Evolutionary conservation across 1,140 invertebrate genomes (phyloP).

Genomic region (Drosophila jambulina): DNA sequence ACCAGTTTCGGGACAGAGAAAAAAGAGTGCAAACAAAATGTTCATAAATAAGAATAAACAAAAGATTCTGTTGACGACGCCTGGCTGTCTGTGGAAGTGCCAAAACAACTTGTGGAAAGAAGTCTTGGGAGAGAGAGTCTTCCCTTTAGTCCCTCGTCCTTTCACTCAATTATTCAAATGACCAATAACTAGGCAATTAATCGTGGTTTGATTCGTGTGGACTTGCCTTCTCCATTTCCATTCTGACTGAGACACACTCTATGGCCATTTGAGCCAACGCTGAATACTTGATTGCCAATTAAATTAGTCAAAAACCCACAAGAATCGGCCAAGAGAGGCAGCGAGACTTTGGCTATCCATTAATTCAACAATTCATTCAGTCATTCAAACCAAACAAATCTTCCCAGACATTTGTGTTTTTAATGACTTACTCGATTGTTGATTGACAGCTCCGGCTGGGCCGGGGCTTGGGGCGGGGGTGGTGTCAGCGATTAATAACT

Average conservation of each 20-base stretch:
- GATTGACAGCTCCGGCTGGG: constrained; percentile 41
- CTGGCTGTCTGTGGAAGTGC: constrained; percentile 58
- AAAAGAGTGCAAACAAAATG: constrained; percentile 13
- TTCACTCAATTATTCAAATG: constrained; percentile 65
- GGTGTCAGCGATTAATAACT: constrained; percentile 39
- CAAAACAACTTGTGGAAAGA: constrained; percentile 8
- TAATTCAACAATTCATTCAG: constrained; percentile 69
- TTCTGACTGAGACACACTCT: constrained; percentile 48
- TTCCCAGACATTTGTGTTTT: constrained; percentile 37
- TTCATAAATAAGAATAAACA: constrained; percentile 11
- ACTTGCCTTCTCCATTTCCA: constrained; percentile 6
- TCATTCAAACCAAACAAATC: constrained; percentile 50
- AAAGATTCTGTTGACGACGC: constrained; percentile 28
- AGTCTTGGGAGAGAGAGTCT: not conserved
- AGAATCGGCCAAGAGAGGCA: constrained; percentile 14
- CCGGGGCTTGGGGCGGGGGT: constrained; percentile 18
- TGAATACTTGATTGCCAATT: constrained; percentile 79
- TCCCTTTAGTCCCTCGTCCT: constrained; percentile 11
- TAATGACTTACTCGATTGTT: constrained; percentile 45
- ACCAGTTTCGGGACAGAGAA: constrained; percentile 35
- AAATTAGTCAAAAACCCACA: constrained; percentile 59
- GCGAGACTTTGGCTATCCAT: constrained; percentile 38
- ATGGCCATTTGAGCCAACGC: constrained; percentile 60
- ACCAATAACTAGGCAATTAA: constrained; percentile 59
- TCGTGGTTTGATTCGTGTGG: constrained; percentile 26